Base-by-base conservation (phyloP, 2,113 vertebrate species). In the Archocentrus centrarchus region DNA sequence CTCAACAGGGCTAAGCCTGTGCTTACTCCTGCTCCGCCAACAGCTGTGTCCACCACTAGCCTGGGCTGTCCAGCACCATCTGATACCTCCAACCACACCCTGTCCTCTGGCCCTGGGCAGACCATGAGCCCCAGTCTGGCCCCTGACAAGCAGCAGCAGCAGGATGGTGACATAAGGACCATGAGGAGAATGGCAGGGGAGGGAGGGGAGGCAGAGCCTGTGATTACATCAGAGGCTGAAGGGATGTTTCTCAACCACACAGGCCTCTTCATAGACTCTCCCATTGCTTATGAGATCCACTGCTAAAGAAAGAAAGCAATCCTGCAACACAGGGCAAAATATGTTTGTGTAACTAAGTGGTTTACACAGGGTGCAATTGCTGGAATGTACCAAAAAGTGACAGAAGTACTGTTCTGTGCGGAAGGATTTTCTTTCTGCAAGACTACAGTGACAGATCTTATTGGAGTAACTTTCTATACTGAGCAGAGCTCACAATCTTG, bases 1-100 rank as follows among this genome's bases (percentile, higher is more conserved):
- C 96, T 98, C 15, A 97, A 98, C 92, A 94, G 97, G 5, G 96
- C 96, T 89, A 97, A 96, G 84, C 96, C 96, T 0, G 96, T 97
- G 78, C 93, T 97, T 41, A 84, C 94, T 7, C 94, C 79, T 20
- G 93, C 89, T 11, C 93, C 94, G 1, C 88, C 86, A 55, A 75
- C 88, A 10, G 88, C 91, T 3, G 68, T 91, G 50, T 88, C 94
- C 62, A 86, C 89, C 86, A 90, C 91, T 5, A 90, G 82, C 81
- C 64, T 89, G 58, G 92, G 88, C 1, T 88, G 91, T 57, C 59
- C 84, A 0, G 84, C 80, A 80, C 93, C 96, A 24, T 93, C 94
- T 1, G 93, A 94, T 35, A 88, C 91, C 85, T 91, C 89, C 68
- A 89, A 89, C 84, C 92, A 87, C 81, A 88, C 78, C 61, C 85